Conservation (phyloP, 2,797 vertebrate genomes). For the Rhabdophis nuchalis region DNA sequence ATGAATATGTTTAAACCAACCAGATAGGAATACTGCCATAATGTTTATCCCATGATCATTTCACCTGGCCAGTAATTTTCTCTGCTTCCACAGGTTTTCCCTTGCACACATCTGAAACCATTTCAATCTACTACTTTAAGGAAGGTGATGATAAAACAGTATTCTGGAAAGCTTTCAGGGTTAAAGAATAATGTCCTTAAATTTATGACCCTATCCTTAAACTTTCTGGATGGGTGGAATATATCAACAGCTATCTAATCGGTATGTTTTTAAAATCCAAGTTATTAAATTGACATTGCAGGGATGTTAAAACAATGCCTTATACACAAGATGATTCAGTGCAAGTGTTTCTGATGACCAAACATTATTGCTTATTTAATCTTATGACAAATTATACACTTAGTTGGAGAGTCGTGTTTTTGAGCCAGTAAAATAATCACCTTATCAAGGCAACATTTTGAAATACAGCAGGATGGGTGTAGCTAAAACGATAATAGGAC, state of each 20-base stretch:
- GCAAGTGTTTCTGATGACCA: neutral
- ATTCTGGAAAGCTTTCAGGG: neutral
- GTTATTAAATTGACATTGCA: neutral
- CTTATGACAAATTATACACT: neutral
- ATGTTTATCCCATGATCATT: conserved; percentile 11
- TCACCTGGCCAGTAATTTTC: neutral
- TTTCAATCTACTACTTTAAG: conserved; percentile 26
- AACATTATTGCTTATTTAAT: neutral
- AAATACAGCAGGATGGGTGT: neutral
- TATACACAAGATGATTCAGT: neutral
- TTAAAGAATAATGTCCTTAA: conserved; percentile 7
- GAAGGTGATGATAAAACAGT: neutral
- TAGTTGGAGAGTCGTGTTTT: neutral
- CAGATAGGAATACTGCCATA: neutral
- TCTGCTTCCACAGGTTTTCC: conserved; percentile 14
- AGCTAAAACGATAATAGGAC: neutral
- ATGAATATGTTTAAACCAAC: conserved; percentile 9
- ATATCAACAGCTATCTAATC: neutral
- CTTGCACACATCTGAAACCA: neutral
- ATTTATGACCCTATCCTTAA: neutral
- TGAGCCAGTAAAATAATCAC: neutral
- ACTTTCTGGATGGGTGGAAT: neutral
- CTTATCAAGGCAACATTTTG: neutral
- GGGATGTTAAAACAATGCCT: neutral
- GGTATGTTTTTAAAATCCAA: neutral